A percentile compares a stretch with the other conserved stretches of the same genome.
These are phyloP conservation scores for Orchesella cincta DNA, from an alignment of 1,140 invertebrate species.

Conservation along the genomic window DNA sequence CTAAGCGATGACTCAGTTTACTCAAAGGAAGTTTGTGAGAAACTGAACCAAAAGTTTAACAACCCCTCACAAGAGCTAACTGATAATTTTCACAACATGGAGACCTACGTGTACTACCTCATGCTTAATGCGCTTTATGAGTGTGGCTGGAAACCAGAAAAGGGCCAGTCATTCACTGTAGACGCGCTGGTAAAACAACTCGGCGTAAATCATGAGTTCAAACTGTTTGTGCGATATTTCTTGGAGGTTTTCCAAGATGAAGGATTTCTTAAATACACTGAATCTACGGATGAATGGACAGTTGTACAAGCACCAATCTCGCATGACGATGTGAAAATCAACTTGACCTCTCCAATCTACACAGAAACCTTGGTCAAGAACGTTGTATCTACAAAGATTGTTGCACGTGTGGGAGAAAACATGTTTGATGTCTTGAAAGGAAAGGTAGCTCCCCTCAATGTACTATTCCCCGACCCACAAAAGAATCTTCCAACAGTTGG, in stretches of 20 bases:
- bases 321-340: not conserved
- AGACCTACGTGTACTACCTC: not conserved
- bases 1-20: not conserved
- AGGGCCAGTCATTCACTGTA: not conserved
- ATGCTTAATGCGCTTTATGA: conserved; percentile 30
- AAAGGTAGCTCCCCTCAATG: conserved; percentile 7
- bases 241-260: not conserved
- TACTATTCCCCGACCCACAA: conserved; percentile 30
- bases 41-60: not conserved
- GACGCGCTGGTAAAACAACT: not conserved
- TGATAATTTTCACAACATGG: not conserved
- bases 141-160: conserved; percentile 20
- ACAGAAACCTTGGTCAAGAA: not conserved
- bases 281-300: not conserved
- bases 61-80: not conserved
- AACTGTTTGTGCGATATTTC: not conserved
- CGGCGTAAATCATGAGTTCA: not conserved
- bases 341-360: not conserved
- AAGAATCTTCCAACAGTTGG: conserved; percentile 11
- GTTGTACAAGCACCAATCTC: not conserved
- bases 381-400: not conserved
- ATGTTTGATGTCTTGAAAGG: conserved; percentile 3
- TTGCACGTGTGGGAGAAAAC: conserved; percentile 21
- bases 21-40: not conserved
- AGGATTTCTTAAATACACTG: not conserved